phyloP scores from a whole-genome alignment of 2,113 vertebrate genomes.

The Rhea americana region DNA sequence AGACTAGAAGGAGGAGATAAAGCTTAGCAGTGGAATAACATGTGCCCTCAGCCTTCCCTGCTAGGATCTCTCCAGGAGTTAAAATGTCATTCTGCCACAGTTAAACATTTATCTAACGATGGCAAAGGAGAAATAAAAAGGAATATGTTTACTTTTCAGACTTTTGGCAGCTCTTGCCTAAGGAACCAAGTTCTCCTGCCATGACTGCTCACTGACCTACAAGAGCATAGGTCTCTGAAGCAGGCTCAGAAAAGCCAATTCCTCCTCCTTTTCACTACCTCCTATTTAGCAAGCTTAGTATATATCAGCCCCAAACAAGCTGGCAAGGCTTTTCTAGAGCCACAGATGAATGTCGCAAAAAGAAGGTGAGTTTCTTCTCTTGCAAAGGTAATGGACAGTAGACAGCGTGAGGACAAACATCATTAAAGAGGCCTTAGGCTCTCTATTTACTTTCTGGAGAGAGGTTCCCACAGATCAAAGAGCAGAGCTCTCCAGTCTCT shows the following conservation, averaged over 20 bases:
- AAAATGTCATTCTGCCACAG: background rate
- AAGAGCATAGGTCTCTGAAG: background rate
- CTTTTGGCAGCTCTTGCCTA: background rate
- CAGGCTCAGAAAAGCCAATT: background rate
- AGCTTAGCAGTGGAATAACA: background rate
- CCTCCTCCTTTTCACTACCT: background rate
- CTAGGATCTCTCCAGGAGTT: background rate
- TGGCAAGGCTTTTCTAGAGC: background rate
- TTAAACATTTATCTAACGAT: background rate
- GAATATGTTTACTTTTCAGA: background rate
- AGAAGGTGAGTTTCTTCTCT: background rate
- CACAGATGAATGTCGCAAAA: background rate
- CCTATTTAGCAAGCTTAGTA: background rate
- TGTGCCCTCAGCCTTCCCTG: background rate
- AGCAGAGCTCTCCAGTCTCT: fast-evolving
- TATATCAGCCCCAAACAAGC: background rate
- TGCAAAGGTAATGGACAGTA: background rate
- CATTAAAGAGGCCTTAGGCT: background rate
- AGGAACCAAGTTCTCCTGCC: background rate
- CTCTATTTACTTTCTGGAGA: fast-evolving
- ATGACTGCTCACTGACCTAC: background rate
- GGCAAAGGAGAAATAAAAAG: background rate
- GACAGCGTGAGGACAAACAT: background rate
- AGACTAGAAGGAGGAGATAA: background rate
- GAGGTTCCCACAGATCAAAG: background rate